Evolutionary conservation across 2,113 vertebrate genomes (phyloP).

Genomic region (Mustelus asterias): DNA sequence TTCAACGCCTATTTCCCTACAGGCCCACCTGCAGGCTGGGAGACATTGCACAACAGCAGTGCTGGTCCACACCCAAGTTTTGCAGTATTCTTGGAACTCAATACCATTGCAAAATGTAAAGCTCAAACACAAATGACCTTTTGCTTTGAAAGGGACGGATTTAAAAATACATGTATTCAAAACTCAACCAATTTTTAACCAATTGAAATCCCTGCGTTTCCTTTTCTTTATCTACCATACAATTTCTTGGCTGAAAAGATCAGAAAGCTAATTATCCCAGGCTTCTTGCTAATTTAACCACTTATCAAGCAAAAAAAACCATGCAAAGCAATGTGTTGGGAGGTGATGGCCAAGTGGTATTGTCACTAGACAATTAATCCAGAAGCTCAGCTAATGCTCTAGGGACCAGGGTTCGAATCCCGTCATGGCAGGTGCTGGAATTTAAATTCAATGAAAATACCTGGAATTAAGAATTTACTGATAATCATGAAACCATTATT

Average conservation of each 20-base stretch:
- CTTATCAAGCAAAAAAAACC: neutral
- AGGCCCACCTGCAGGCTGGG: neutral
- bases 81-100: neutral
- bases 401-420: no score
- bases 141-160: neutral
- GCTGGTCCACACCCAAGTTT: neutral
- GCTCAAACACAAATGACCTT: neutral
- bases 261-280: neutral
- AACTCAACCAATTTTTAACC: neutral
- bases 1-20: neutral
- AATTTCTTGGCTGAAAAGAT: neutral
- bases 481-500: no score
- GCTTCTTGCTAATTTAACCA: neutral
- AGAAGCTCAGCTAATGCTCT: no score
- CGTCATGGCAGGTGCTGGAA: no score
- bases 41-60: neutral
- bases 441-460: no score
- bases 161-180: neutral
- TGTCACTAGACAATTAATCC: no score
- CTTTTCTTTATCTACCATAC: neutral
- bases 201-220: neutral
- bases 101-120: neutral
- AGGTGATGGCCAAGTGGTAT: no score
- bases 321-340: neutral
- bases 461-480: no score